A percentile compares a stretch with the other conserved stretches of the same genome.
Evolutionary conservation across 2,888 invertebrate genomes (phyloP).

Genomic region (Auanema freiburgensis): DNA sequence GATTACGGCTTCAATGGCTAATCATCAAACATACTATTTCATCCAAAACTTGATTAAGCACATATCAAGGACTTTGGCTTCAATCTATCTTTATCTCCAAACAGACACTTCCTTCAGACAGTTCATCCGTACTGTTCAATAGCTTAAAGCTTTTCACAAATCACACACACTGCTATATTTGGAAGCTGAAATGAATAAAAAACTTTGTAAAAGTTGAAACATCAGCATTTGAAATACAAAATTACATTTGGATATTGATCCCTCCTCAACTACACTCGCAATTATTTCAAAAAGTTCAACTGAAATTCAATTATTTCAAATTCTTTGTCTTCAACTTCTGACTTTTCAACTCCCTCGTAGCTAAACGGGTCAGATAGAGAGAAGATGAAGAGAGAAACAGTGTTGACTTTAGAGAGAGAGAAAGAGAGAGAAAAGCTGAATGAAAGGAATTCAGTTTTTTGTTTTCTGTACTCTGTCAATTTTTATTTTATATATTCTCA

Average conservation of each 20-base stretch:
- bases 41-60: background rate
- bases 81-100: background rate
- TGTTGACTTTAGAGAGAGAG: no score
- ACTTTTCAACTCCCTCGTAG: no score
- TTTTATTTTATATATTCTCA: no score
- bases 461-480: no score
- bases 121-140: no score
- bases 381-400: no score
- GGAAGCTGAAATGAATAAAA: conserved; percentile 1
- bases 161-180: background rate
- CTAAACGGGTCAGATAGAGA: no score
- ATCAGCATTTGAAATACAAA: background rate
- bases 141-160: background rate
- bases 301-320: background rate
- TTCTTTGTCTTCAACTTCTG: no score
- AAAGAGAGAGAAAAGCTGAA: no score
- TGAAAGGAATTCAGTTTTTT: no score
- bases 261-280: background rate
- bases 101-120: background rate
- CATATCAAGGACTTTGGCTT: background rate
- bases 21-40: background rate
- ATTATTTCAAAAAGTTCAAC: conserved; percentile 2
- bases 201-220: background rate
- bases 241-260: background rate
- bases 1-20: no score